Conservation (phyloP, 2,113 vertebrate species). For the Tylochromis polylepis region DNA sequence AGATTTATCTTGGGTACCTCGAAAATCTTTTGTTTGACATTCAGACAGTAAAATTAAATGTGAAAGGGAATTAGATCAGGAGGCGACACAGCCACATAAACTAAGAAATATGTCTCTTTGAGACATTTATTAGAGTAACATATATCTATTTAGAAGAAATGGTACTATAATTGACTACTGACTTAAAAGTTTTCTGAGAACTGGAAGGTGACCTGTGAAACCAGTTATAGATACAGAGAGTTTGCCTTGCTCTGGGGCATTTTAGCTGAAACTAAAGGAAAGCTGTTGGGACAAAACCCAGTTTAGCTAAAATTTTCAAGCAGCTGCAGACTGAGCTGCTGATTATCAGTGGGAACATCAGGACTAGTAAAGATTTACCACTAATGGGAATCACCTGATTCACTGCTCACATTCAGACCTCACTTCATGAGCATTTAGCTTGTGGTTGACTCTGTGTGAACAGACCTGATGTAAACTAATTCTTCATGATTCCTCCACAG, state of each 20-base stretch:
- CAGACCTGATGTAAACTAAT: neutral
- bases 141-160: neutral
- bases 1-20: neutral
- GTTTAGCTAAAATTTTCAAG: neutral
- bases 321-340: neutral
- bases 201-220: neutral
- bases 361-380: neutral
- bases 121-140: neutral
- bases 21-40: neutral
- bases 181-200: neutral
- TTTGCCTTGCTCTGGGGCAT: too few species aligned
- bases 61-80: neutral
- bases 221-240: neutral
- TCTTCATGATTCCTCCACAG: neutral
- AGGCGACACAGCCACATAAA: too few species aligned
- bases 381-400: neutral
- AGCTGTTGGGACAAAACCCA: neutral
- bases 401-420: neutral
- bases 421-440: neutral
- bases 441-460: neutral
- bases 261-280: neutral
- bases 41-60: neutral
- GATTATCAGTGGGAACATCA: neutral
- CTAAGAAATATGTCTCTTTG: neutral
- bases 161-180: neutral